A percentile compares a stretch with the other conserved stretches of the same genome.
phyloP scores from a whole-genome alignment of 2,797 vertebrate species.

The Cirrhinus mrigala region DNA sequence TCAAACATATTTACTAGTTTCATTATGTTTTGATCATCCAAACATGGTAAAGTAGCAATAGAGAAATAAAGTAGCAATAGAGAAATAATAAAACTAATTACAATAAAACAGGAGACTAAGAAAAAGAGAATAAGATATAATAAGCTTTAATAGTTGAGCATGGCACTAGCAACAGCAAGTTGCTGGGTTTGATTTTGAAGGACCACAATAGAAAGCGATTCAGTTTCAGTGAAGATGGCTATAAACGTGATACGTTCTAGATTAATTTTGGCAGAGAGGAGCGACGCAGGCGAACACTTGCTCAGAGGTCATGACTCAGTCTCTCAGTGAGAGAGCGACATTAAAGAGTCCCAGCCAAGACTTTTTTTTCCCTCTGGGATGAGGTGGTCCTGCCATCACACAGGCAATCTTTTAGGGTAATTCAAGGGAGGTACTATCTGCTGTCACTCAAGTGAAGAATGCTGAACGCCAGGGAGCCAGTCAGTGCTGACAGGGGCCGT shows the following conservation, averaged over 20 bases:
- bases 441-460: constrained; percentile 68
- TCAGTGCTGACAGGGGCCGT: constrained; percentile 63
- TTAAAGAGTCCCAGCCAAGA: constrained; percentile 63
- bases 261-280: constrained; percentile 54
- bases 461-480: constrained; percentile 58
- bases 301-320: constrained; percentile 63
- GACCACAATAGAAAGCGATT: constrained; percentile 7
- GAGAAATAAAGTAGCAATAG: background rate
- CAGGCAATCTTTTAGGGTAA: constrained; percentile 60
- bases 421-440: constrained; percentile 61
- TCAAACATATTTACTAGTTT: background rate
- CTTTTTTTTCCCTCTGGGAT: constrained; percentile 57
- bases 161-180: background rate
- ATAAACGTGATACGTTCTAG: constrained; percentile 34
- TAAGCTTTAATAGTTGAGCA: background rate
- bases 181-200: background rate
- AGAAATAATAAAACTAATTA: background rate
- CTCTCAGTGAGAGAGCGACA: constrained; percentile 58
- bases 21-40: background rate
- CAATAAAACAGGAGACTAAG: background rate
- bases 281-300: constrained; percentile 53
- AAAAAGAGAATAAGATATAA: background rate
- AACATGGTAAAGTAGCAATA: background rate
- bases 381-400: constrained; percentile 63
- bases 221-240: constrained; percentile 47